Base-by-base conservation (phyloP, 2,113 vertebrate species). In the Taxidea taxus region DNA sequence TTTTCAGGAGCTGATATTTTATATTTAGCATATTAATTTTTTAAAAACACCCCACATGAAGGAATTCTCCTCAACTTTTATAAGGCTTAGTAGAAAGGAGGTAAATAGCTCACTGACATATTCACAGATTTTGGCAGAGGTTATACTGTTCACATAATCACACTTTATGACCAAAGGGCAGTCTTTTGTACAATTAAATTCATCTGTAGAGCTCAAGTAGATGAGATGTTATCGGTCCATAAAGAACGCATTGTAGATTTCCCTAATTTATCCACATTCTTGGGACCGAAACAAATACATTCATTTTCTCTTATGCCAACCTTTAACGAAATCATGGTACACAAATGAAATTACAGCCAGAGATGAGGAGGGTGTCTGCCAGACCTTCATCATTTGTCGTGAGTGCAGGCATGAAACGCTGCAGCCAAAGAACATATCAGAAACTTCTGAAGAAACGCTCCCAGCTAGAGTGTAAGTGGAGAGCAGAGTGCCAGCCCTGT, bases 361-460 rank as follows among this genome's bases (percentile, higher is more conserved):
- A 96, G 95, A 90, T 89, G 70, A 98, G 93, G 16, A 91, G 90
- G 39, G 81, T 78, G 51, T 92, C 68, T 60, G 51, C 29, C 15
- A 78, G 92, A 72, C 42, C 16, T 1, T 58, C n/a, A 20, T 64
- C 64, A 15, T 92, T 97, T 94, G 21, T 97, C 18, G 58, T 12
- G 42, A 97, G 95, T 95, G 44, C 75, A 83, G 80, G 75, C 56
- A 0, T 95, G 49, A 15, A 68, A 91, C 96, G 96, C 75, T 47
- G n/a, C 12, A 60, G 51, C 80, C 27, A 27, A 49, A 90, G 90
- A 68, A 51, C 80, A 56, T 60, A 77, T 56, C 84, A 56, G 96
- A 96, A 47, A 96, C 81, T 92, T 95, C 49, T 51, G 91, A 96
- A 98, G 96, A 95, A 97, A 86, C 64, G 29, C n/a, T 77, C 60